A percentile compares a stretch with the other conserved stretches of the same genome.
These are phyloP conservation scores for Apus apus DNA, from an alignment of 2,113 vertebrate species.

Conservation along the genomic window DNA sequence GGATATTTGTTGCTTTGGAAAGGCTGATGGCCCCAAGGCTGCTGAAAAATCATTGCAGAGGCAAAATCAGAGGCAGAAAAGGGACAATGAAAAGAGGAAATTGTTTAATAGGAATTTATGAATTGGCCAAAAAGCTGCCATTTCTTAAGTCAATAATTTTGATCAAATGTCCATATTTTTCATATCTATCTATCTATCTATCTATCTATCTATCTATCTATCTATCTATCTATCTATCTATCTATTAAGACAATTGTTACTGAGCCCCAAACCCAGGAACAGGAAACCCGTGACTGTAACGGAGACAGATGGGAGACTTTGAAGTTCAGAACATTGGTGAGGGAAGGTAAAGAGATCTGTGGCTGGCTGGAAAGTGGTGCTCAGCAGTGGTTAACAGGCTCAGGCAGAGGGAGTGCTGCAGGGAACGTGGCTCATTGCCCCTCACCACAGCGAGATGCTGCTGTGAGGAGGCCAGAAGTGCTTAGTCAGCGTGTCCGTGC, in stretches of 20 bases:
- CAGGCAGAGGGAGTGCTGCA: background rate
- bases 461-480: background rate
- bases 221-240: too few species aligned
- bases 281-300: background rate
- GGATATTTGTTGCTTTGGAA: background rate
- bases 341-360: background rate
- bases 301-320: background rate
- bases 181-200: too few species aligned
- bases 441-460: background rate
- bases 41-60: background rate
- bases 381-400: rapidly evolving
- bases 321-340: background rate
- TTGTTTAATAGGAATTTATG: background rate
- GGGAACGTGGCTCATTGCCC: background rate
- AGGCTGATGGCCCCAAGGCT: background rate
- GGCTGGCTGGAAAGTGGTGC: background rate
- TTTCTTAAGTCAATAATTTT: background rate
- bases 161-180: background rate
- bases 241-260: background rate
- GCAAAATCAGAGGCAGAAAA: background rate
- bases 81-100: background rate
- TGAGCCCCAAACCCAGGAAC: background rate
- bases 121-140: background rate
- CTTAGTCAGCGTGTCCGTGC: background rate
- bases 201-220: too few species aligned